Percentiles rank a stretch among this genome's conserved stretches.
Evolutionary conservation across 2,888 invertebrate genomes (phyloP).

Genomic region (Branchellion lobata): DNA sequence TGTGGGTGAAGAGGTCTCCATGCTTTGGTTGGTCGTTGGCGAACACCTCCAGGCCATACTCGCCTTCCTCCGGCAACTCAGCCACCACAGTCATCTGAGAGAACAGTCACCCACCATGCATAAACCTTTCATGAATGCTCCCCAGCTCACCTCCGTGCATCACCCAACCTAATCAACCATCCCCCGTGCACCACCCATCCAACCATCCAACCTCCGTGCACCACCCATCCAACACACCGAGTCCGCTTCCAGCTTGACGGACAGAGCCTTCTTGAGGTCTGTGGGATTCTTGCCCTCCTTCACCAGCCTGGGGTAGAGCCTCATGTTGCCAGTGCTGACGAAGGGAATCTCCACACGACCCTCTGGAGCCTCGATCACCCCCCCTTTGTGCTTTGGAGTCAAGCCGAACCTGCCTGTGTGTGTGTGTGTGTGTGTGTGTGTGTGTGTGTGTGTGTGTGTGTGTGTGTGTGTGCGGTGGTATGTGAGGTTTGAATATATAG

Average conservation of each 20-base stretch:
- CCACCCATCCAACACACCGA: slow-evolving; percentile 26
- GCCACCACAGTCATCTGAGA: slow-evolving; percentile 54
- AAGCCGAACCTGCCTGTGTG: slow-evolving; percentile 61
- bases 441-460: background rate
- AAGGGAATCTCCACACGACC: slow-evolving; percentile 55
- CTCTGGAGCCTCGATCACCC: slow-evolving; percentile 54
- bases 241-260: slow-evolving; percentile 57
- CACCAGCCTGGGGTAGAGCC: slow-evolving; percentile 59
- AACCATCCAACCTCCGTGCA: too few species aligned
- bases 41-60: slow-evolving; percentile 62
- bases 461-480: slow-evolving; percentile 53
- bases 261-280: slow-evolving; percentile 58
- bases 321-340: slow-evolving; percentile 72
- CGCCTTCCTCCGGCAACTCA: slow-evolving; percentile 59
- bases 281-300: slow-evolving; percentile 59
- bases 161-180: background rate
- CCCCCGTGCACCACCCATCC: too few species aligned
- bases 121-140: background rate
- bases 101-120: too few species aligned
- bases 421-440: slow-evolving; percentile 53
- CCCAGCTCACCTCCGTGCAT: background rate
- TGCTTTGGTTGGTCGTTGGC: slow-evolving; percentile 62
- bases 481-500: background rate
- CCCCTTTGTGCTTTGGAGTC: slow-evolving; percentile 57
- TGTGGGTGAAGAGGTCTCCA: slow-evolving; percentile 56